These are phyloP conservation scores for Ovibos moschatus DNA, from an alignment of 2,113 vertebrate species.

Conservation along the genomic window DNA sequence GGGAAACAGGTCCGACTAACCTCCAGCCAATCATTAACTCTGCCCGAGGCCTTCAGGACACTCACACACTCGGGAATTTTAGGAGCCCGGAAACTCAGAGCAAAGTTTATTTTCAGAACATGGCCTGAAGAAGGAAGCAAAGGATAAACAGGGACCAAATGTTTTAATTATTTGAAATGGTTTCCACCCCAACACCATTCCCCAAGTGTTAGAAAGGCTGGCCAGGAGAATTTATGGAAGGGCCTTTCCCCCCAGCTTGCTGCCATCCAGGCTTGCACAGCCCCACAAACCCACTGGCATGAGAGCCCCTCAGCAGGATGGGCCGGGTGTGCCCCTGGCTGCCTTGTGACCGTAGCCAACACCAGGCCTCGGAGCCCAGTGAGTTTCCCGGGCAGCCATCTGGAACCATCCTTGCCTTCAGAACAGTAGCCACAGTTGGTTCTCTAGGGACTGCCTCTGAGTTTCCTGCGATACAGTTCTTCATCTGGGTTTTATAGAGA, in stretches of 20 bases:
- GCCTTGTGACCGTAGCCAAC: background rate
- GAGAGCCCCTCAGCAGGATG: background rate
- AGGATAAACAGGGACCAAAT: constrained; percentile 41
- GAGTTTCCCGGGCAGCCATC: background rate
- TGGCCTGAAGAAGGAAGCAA: constrained; percentile 46
- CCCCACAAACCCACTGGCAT: rapidly evolving
- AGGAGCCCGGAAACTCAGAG: constrained; percentile 20
- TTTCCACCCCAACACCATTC: constrained; percentile 17
- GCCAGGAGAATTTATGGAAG: background rate
- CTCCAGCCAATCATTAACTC: background rate
- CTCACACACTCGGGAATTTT: background rate
- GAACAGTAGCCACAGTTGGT: constrained; percentile 22
- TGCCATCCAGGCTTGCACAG: background rate
- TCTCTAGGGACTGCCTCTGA: constrained; percentile 11
- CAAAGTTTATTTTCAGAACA: constrained; percentile 49
- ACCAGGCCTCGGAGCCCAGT: background rate
- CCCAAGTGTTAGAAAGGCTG: background rate
- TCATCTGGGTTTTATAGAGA: constrained; percentile 59
- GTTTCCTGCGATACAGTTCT: background rate
- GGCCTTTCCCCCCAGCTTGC: background rate
- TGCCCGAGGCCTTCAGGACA: background rate
- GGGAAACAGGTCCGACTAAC: background rate
- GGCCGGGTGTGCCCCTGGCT: background rate
- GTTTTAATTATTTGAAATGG: constrained; percentile 44
- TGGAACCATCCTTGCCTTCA: background rate